Evolutionary conservation across 2,797 vertebrate species (phyloP), one percentile per base, ranked within the genome.

Genomic region (Tympanoctomys barrerae): DNA sequence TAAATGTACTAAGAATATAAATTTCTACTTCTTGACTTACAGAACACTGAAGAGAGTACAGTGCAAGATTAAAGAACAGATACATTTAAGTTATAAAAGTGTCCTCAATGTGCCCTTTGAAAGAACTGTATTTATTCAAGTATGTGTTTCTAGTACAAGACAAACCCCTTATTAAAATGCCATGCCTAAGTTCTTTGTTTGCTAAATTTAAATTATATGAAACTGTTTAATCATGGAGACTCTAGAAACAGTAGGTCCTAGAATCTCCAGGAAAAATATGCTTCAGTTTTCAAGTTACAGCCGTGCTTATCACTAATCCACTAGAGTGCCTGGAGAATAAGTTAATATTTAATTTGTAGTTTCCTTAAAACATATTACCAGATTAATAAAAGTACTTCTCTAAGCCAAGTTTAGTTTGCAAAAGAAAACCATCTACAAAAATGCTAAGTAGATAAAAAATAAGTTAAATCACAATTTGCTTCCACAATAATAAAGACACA

Each of bases 91-190:
- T 94, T 81, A 91, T 62, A 31, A 89, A 96, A 96, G 62, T 61
- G 46, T 18, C 79, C 80, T 89, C 7, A 54, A 80, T 91, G 62
- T 70, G 52, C 59, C 61, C 49, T 83, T 95, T 93, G 52, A 21
- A 97, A 94, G 70, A 26, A 59, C 62, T 75, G 64, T 89, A 89
- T 95, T 96, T 95, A 94, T 81, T 93, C 87, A 93, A 91, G 87
- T 96, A 77, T 33, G 91, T 94, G 57, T 89, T 89, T 46, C 80
- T 71, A 95, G 66, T 49, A 85, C 31, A 91, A 95, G 79, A 80
- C 89, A 96, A 96, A 91, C 82, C 92, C 82, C 49, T 96, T 79
- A 96, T 95, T 96, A 97, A 95, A 97, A 95, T 92, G 88, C 59
- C 85, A 96, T 86, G 87, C 66, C 78, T 91, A 66, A 46, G 36